A percentile compares a stretch with the other conserved stretches of the same genome.
These are phyloP conservation scores for Myrmecobius fasciatus DNA, from an alignment of 2,113 vertebrate species.

Conservation along the genomic window DNA sequence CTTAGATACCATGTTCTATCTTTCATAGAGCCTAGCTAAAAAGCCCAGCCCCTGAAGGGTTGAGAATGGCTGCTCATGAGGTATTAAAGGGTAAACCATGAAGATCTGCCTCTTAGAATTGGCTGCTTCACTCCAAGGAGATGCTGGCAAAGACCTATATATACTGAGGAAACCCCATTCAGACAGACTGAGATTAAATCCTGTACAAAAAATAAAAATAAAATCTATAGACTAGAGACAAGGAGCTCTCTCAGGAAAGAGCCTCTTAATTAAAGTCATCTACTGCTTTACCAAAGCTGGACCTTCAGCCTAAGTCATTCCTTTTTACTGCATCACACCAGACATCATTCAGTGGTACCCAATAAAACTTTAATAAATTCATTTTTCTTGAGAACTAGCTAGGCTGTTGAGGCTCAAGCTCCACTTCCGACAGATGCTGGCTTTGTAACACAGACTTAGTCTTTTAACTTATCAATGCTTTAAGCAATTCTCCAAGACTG, in stretches of 20 bases:
- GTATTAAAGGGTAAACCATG: not conserved
- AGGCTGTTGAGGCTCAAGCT: not conserved
- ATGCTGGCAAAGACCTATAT: not conserved
- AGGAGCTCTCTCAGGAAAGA: not conserved
- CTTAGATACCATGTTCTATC: not conserved
- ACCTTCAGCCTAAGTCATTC: not conserved
- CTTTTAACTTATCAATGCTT: not conserved
- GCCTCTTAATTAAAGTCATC: not conserved
- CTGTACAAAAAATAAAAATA: not conserved
- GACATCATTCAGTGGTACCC: not conserved
- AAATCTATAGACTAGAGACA: not conserved
- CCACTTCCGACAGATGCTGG: not conserved
- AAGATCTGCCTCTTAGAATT: not conserved
- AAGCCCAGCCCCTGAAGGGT: not conserved
- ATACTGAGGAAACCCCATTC: not conserved
- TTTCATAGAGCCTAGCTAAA: not conserved
- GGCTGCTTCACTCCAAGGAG: not conserved
- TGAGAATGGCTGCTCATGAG: not conserved
- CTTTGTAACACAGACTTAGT: not conserved
- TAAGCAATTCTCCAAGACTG: not conserved
- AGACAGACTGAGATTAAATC: not conserved
- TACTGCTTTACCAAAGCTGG: not conserved
- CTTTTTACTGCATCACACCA: not conserved
- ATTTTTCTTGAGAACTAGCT: not conserved
- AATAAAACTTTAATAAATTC: not conserved